phyloP scores from a whole-genome alignment of 1,140 invertebrate species.

The Pentalonia nigronervosa region DNA sequence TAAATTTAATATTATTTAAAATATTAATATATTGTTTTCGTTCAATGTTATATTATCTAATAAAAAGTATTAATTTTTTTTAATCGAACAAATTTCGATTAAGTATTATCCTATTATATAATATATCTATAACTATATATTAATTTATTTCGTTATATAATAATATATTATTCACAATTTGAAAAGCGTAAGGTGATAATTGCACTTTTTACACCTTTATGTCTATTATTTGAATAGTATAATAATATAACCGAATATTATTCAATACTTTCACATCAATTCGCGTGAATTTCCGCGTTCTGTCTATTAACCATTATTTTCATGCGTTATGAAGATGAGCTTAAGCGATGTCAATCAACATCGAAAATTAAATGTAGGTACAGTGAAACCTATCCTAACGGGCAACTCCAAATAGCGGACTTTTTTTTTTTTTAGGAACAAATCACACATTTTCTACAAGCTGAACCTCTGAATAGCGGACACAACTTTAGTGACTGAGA shows the following conservation, averaged over 20 bases:
- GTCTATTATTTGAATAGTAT: neutral
- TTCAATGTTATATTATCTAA: neutral
- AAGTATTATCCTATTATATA: neutral
- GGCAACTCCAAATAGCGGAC: too few relatives aligned
- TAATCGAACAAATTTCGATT: neutral
- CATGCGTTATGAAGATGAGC: neutral
- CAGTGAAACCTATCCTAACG: neutral
- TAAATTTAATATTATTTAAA: neutral
- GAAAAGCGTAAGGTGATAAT: neutral
- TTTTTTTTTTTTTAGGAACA: too few relatives aligned
- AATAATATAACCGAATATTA: neutral
- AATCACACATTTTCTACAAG: too few relatives aligned
- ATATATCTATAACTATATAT: neutral
- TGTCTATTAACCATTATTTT: neutral
- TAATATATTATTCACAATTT: neutral
- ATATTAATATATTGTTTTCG: neutral
- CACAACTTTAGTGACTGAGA: too few relatives aligned
- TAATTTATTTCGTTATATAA: neutral
- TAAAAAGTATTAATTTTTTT: neutral
- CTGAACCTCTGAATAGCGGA: too few relatives aligned
- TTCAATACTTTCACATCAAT: neutral
- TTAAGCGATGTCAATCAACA: neutral
- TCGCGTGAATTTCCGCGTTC: too few relatives aligned
- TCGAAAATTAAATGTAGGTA: neutral
- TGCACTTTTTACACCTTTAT: neutral